Conservation (phyloP, 2,797 vertebrate genomes). For the Parotocinclus haroldoi region DNA sequence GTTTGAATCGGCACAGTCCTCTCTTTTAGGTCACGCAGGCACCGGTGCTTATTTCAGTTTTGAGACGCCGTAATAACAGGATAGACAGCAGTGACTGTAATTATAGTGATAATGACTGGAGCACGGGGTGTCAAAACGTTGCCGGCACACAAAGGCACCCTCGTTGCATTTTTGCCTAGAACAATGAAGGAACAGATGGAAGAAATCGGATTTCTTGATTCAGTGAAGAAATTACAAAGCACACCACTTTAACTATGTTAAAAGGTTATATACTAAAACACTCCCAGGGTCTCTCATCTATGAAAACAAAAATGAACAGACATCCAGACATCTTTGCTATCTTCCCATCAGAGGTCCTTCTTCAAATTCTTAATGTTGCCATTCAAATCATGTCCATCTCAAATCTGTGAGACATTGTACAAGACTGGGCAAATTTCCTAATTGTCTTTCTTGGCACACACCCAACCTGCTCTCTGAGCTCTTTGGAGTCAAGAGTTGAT, state of each 20-base stretch:
- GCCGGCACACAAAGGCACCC: slow-evolving; percentile 15
- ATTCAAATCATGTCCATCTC: slow-evolving; percentile 27
- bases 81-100: slow-evolving; percentile 32
- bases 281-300: background rate
- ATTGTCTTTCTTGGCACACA: slow-evolving; percentile 49
- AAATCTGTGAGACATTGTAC: slow-evolving; percentile 45
- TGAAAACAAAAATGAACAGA: background rate
- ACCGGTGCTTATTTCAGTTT: slow-evolving; percentile 40
- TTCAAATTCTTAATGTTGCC: slow-evolving; percentile 7
- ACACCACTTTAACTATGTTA: slow-evolving; percentile 7
- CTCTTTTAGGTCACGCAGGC: slow-evolving; percentile 4
- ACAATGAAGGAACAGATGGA: too few species aligned
- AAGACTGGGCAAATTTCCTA: slow-evolving; percentile 45
- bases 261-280: background rate
- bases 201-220: too few species aligned
- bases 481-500: slow-evolving; percentile 26
- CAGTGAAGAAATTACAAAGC: background rate
- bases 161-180: slow-evolving; percentile 1
- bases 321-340: background rate
- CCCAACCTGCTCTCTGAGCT: slow-evolving; percentile 34
- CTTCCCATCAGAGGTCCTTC: background rate
- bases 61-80: slow-evolving; percentile 30
- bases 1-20: slow-evolving; percentile 32
- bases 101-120: slow-evolving; percentile 43
- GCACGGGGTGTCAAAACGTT: slow-evolving; percentile 31